Evolutionary conservation across 2,888 invertebrate genomes (phyloP).

Genomic region (Drosophila borealis): DNA sequence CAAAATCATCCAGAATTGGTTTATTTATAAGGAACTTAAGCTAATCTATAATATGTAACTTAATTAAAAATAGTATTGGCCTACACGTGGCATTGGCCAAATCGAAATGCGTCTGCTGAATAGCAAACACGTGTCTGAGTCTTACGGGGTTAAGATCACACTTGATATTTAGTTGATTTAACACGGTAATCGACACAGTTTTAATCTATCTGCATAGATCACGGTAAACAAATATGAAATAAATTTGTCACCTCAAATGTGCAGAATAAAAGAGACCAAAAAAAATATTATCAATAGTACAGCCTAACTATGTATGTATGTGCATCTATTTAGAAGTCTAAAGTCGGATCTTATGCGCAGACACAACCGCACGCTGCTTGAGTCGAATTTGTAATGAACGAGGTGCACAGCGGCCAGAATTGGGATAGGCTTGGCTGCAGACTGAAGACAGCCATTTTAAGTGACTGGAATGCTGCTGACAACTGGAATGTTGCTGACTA

Average conservation of each 20-base stretch:
- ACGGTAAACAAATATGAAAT: slow-evolving; percentile 82
- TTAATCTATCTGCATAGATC: slow-evolving; percentile 84
- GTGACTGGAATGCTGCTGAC: slow-evolving; percentile 37
- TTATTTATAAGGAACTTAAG: no score
- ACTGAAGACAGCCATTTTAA: slow-evolving; percentile 28
- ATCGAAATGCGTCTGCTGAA: slow-evolving; percentile 8
- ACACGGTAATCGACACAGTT: slow-evolving; percentile 84
- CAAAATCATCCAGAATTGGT: no score
- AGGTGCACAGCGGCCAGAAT: slow-evolving; percentile 10
- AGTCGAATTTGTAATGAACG: slow-evolving; percentile 63
- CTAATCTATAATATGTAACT: neutral
- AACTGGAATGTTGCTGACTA: slow-evolving; percentile 26
- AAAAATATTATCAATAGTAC: slow-evolving; percentile 40
- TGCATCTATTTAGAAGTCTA: neutral
- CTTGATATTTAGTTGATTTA: slow-evolving; percentile 79
- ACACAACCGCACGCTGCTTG: slow-evolving; percentile 55
- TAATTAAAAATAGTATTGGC: neutral
- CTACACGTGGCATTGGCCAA: slow-evolving; percentile 59
- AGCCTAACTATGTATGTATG: slow-evolving; percentile 33
- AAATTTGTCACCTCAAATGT: slow-evolving; percentile 84
- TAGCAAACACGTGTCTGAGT: slow-evolving; percentile 79
- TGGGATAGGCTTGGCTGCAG: slow-evolving; percentile 39
- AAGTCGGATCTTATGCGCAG: slow-evolving; percentile 2
- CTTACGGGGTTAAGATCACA: slow-evolving; percentile 84
- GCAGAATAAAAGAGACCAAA: slow-evolving; percentile 72